A percentile compares a stretch with the other conserved stretches of the same genome.
phyloP scores from a whole-genome alignment of 1,140 invertebrate genomes.

The Drosophila yakuba region DNA sequence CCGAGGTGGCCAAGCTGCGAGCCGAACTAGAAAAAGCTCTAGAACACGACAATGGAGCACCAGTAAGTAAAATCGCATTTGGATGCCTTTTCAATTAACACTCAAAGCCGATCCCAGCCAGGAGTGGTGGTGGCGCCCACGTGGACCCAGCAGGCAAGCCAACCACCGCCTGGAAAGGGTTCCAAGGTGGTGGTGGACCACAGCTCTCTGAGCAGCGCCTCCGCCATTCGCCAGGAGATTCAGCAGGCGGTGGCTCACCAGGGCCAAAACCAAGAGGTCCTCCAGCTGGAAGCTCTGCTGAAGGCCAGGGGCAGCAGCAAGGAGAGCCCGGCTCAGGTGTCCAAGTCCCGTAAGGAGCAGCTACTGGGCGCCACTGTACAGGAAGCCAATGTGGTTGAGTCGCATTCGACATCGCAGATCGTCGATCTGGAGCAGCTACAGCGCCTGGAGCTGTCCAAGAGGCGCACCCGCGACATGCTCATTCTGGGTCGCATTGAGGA shows the following conservation, averaged over 20 bases:
- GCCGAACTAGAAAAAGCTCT: slow-evolving; percentile 58
- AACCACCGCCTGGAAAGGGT: neutral
- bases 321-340: neutral
- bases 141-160: slow-evolving; percentile 47
- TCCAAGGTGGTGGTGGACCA: slow-evolving; percentile 55
- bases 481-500: slow-evolving; percentile 67
- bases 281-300: slow-evolving; percentile 41
- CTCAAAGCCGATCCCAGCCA: neutral
- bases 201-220: slow-evolving; percentile 24
- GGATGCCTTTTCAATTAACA: neutral
- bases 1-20: slow-evolving; percentile 66
- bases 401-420: slow-evolving; percentile 23
- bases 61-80: slow-evolving; percentile 3
- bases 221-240: slow-evolving; percentile 62
- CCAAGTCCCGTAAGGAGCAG: slow-evolving; percentile 19
- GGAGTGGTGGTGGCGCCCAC: slow-evolving; percentile 68
- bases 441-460: slow-evolving; percentile 62
- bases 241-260: slow-evolving; percentile 47
- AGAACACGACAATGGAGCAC: slow-evolving; percentile 30
- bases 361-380: slow-evolving; percentile 16
- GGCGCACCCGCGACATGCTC: slow-evolving; percentile 71
- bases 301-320: slow-evolving; percentile 9
- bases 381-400: slow-evolving; percentile 64
- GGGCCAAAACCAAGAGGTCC: slow-evolving; percentile 34
- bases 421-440: slow-evolving; percentile 67